Evolutionary conservation across 2,888 invertebrate species (phyloP).

Genomic region (Ashinkailepas kermadecensis): DNA sequence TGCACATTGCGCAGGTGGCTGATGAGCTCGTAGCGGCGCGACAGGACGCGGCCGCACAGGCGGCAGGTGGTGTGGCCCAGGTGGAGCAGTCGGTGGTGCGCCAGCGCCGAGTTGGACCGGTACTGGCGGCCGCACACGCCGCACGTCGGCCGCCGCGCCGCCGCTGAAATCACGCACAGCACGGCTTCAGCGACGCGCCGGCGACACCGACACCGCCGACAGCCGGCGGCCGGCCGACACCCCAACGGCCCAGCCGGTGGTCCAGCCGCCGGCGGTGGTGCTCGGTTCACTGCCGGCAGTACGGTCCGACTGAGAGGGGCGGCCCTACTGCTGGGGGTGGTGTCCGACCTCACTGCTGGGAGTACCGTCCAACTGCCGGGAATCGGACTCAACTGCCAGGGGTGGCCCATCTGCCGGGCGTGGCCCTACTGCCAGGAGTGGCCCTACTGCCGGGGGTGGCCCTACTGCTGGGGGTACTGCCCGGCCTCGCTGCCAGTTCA

Average conservation of each 20-base stretch:
- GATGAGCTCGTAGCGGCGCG: conserved; percentile 43
- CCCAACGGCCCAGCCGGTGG: conserved; percentile 40
- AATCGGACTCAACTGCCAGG: too few relatives aligned
- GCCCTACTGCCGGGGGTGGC: too few relatives aligned
- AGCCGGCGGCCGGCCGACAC: too few relatives aligned
- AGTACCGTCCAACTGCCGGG: conserved; percentile 40
- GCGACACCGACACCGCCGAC: conserved; percentile 41
- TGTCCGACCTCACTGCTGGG: conserved; percentile 45
- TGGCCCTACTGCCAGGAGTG: too few relatives aligned
- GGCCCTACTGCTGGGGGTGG: conserved; percentile 48
- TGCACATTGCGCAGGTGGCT: conserved; percentile 44
- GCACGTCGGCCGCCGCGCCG: conserved; percentile 23
- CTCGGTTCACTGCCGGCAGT: conserved; percentile 36
- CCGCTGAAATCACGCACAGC: conserved; percentile 46
- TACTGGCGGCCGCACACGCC: conserved; percentile 40
- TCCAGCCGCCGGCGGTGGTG: conserved; percentile 38
- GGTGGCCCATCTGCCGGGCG: too few relatives aligned
- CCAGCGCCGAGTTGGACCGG: conserved; percentile 46
- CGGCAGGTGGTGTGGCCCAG: conserved; percentile 38
- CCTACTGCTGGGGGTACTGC: too few relatives aligned
- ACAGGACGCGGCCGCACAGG: conserved; percentile 42
- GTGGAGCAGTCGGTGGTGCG: conserved; percentile 44
- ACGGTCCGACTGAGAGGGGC: conserved; percentile 32
- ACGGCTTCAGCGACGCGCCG: conserved; percentile 46
- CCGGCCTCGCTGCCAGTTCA: too few relatives aligned